Percentiles rank a stretch among this genome's conserved stretches.
These are phyloP conservation scores for Acholoe squamosa DNA, from an alignment of 2,888 invertebrate genomes.

Conservation along the genomic window DNA sequence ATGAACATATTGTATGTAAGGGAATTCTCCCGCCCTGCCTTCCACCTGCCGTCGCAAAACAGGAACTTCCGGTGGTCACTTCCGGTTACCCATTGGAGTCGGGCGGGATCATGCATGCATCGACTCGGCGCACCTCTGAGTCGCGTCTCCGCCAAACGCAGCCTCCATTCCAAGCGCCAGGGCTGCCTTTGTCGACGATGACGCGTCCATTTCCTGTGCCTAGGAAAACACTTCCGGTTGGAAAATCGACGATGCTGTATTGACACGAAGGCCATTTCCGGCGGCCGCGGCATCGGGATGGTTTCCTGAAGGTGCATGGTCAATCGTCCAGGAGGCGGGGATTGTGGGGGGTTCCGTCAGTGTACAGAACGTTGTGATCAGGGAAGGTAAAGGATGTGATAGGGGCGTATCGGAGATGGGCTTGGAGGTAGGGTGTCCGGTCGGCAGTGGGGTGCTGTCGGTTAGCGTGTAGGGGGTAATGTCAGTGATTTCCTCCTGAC, in stretches of 20 bases:
- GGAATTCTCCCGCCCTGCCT: too few relatives aligned
- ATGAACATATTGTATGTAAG: too few relatives aligned
- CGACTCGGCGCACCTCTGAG: neutral
- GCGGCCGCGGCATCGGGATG: neutral
- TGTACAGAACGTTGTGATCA: neutral
- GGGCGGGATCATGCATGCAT: neutral
- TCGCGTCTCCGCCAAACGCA: too few relatives aligned
- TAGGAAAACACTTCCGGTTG: neutral
- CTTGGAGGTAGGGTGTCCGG: neutral
- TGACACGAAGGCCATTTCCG: constrained; percentile 27
- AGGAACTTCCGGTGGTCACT: neutral
- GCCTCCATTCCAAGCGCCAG: neutral
- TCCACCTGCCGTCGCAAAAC: neutral
- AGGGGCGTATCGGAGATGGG: neutral
- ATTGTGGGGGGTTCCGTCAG: neutral
- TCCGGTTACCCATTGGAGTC: neutral
- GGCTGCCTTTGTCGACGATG: neutral
- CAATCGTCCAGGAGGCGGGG: too few relatives aligned
- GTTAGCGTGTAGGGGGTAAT: neutral
- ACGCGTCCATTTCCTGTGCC: constrained; percentile 5
- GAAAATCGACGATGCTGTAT: neutral
- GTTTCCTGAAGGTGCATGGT: too few relatives aligned
- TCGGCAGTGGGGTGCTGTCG: neutral
- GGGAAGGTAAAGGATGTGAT: neutral
- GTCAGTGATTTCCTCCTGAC: constrained; percentile 13